phyloP scores from a whole-genome alignment of 2,113 vertebrate species.

The Corvus cornix region DNA sequence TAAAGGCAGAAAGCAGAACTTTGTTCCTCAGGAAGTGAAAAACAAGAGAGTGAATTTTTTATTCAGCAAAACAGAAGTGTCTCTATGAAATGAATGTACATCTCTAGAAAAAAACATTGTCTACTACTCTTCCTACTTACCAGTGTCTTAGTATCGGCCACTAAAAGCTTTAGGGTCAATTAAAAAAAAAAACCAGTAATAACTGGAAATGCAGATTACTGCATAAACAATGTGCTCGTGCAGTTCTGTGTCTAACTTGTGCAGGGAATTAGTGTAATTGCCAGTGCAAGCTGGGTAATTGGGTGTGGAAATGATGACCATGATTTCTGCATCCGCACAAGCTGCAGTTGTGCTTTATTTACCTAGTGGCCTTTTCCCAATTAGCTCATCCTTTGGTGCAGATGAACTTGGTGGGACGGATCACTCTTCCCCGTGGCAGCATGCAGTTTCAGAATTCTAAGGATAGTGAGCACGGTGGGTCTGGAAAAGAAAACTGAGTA shows the following conservation, averaged over 20 bases:
- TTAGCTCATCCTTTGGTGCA: not conserved
- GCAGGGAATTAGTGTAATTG: constrained; percentile 31
- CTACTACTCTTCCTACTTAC: not conserved
- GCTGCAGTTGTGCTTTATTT: not conserved
- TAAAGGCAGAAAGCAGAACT: not conserved
- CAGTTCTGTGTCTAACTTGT: constrained; percentile 15
- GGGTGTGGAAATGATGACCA: constrained; percentile 26
- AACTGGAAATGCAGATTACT: not conserved
- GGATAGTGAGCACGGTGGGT: not conserved
- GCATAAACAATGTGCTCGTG: not conserved
- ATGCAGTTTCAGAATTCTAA: not conserved
- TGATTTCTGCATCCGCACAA: not conserved
- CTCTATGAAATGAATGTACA: not conserved
- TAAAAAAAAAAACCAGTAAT: not conserved
- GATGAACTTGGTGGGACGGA: not conserved
- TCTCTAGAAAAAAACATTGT: not conserved
- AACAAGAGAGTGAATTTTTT: not conserved
- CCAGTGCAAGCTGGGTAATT: constrained; percentile 33
- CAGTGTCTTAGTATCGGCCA: not conserved
- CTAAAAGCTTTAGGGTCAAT: not conserved
- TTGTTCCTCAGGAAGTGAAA: not conserved
- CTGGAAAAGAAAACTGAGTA: not conserved
- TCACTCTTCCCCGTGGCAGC: not conserved
- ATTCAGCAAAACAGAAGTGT: not conserved
- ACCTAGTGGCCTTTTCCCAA: not conserved